Evolutionary conservation across 2,888 invertebrate species (phyloP), one percentile per base, ranked within the genome.

Genomic region (Trypoxylon attenuatum): DNA sequence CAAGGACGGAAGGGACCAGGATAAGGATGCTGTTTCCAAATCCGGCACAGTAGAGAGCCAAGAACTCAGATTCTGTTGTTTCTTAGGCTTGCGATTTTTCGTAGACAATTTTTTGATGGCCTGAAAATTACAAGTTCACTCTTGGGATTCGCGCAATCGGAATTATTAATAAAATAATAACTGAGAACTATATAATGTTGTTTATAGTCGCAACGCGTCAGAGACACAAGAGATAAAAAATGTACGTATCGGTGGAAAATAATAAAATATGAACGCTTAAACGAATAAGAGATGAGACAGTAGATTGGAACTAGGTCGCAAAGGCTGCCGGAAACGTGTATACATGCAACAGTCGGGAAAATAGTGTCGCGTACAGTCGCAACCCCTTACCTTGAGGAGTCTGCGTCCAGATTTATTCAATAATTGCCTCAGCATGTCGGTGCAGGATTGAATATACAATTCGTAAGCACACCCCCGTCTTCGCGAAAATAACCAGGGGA

Each of bases 41-140:
- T 86, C 84, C 56, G 77, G 78, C 23, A 80, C 54, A 27, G 63
- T 53, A 43, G 69, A 52, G 22, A 53, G 71, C 74, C 77, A 76
- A 22, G 73, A 51, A 29, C 56, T 70, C 54, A 55, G 55, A 29
- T 69, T 58, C 19, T 50, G 76, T 2, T 81, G 80, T 27, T 78
- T 82, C 53, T 80, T 83, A 43, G 75, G 67, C 42, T 77, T 76
- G n/a, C 74, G 78, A 23, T 75, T 81, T 21, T 72, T 81, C 25
- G 81, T 84, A 22, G 85, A 85, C 49, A 85, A 57, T 63, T 83
- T 85, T 69, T 85, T 85, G 55, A 85, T 82, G n/a, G 82, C 85
- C 85, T 85, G 64, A 21, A 43, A 60, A 46, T 29, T n/a, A n/a
- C n/a, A n/a, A n/a, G n/a, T n/a, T n/a, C n/a, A n/a, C n/a, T n/a